Evolutionary conservation across 1,140 invertebrate species (phyloP).

Genomic region (Pseudomyrmex cubaensis): DNA sequence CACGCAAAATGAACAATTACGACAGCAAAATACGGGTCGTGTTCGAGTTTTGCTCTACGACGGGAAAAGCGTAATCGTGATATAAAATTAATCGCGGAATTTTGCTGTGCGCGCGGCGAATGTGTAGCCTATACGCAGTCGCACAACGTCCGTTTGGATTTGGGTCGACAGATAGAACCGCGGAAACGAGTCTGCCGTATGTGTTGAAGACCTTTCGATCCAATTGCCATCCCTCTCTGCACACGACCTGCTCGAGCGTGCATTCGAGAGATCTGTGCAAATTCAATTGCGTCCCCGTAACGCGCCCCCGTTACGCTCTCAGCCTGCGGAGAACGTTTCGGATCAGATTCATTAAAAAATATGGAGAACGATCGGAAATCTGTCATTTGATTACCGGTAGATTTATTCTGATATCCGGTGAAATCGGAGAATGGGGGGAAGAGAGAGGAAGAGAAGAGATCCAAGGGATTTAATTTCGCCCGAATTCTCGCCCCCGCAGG

Average conservation of each 20-base stretch:
- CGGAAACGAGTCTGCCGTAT: conserved; percentile 43
- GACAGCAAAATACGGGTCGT: not conserved
- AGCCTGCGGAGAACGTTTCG: not conserved
- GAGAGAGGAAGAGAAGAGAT: not conserved
- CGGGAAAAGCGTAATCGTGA: not conserved
- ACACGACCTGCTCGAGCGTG: conserved; percentile 29
- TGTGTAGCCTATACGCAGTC: not conserved
- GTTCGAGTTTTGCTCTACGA: not conserved
- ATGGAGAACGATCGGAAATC: conserved; percentile 58
- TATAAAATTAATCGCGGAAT: conserved; percentile 23
- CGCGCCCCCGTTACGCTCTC: conserved; percentile 3
- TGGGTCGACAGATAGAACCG: conserved; percentile 37
- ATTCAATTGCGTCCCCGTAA: conserved; percentile 29
- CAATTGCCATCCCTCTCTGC: conserved; percentile 38
- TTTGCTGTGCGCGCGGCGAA: not conserved
- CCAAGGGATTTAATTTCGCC: conserved; percentile 62
- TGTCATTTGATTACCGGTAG: conserved; percentile 66
- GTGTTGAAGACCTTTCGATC: conserved; percentile 61
- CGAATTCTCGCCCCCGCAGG: not conserved
- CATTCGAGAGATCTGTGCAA: not conserved
- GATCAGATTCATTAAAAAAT: conserved; percentile 69
- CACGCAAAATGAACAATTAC: too few relatives aligned
- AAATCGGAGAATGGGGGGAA: not conserved
- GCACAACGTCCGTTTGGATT: conserved; percentile 29
- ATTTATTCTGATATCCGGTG: conserved; percentile 46